Base-by-base conservation (phyloP, 2,797 vertebrate genomes). In the Lophius americanus region DNA sequence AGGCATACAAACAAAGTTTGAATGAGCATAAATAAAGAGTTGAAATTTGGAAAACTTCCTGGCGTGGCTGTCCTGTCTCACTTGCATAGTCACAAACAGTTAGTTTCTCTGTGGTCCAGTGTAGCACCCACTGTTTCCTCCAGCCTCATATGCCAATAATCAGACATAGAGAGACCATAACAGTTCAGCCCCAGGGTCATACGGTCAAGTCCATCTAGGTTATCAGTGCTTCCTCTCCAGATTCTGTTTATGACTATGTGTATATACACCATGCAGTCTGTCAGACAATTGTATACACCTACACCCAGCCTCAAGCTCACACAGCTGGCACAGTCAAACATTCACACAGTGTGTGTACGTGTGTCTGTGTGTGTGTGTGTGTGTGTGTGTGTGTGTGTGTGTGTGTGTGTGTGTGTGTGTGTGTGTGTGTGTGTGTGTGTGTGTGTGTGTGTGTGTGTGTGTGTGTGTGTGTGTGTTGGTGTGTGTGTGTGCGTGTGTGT, bases 311-410 rank as follows among this genome's bases (percentile, higher is more conserved):
- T 75, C 81, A 78, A 91, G 81, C 80, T 84, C 88, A 79, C 82
- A 88, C 88, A 90, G 91, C 85, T 92, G 86, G 85, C 78, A 85
- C 78, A 67, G 70, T 64, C 85, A 91, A 91, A 91, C 85, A 92
- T 89, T 90, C 80, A 86, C 70, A 76, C 67, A 68, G 65, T 76
- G 77, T 54, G 51, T 14, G 48, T 13, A 35, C 38, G 47, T 56
- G 39, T 48, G 68, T 51, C 23, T 50, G 37, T 54, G 60, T 36
- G 58, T 42, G 14, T 49, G 49, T 48, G 64, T 57, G 63, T 42
- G 43, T 42, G 14, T 37, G 44, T 47, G 56, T 42, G 14, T 44
- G 47, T 58, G 39, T 43, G 46, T 39, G 23, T 57, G 46, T 64
- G 32, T 43, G 23, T 44, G n/a, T 49, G n/a, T 32, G 58, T 33